A percentile compares a stretch with the other conserved stretches of the same genome.
Evolutionary conservation across 1,140 invertebrate genomes (phyloP).

Genomic region (Diachasma alloeum): DNA sequence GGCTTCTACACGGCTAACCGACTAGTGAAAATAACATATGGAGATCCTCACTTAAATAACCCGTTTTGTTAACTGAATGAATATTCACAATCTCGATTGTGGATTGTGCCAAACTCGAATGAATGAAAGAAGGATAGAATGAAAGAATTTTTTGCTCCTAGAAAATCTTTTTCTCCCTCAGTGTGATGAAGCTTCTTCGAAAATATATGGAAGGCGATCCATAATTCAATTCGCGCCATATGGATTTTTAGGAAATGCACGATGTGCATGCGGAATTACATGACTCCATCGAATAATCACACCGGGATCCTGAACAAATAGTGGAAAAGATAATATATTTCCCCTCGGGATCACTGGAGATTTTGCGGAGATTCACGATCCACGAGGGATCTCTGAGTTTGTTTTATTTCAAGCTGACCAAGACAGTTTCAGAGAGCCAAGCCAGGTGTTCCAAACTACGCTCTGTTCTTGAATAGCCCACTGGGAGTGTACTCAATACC

Average conservation of each 20-base stretch:
- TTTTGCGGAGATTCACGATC: constrained; percentile 30
- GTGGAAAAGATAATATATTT: constrained; percentile 13
- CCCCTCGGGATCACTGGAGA: constrained; percentile 1
- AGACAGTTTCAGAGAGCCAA: constrained; percentile 15
- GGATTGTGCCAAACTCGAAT: too few species aligned
- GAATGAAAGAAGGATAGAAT: too few species aligned
- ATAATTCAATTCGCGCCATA: background rate
- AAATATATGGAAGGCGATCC: too few species aligned
- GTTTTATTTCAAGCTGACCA: constrained; percentile 3
- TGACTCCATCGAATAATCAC: background rate
- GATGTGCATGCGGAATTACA: background rate
- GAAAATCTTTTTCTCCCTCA: too few species aligned
- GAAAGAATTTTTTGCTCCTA: too few species aligned
- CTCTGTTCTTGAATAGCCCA: constrained; percentile 28
- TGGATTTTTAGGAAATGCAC: background rate
- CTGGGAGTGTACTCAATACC: constrained; percentile 5
- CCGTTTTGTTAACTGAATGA: too few species aligned
- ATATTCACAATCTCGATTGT: too few species aligned
- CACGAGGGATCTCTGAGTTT: constrained; percentile 26
- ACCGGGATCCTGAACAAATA: constrained; percentile 9
- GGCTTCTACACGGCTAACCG: too few species aligned
- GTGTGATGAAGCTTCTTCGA: too few species aligned
- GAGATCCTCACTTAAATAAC: too few species aligned
- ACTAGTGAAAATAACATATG: too few species aligned
- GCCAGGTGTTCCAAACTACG: constrained; percentile 31